These are phyloP conservation scores for Neotragus moschatus DNA, from an alignment of 2,113 vertebrate genomes.

Conservation along the genomic window DNA sequence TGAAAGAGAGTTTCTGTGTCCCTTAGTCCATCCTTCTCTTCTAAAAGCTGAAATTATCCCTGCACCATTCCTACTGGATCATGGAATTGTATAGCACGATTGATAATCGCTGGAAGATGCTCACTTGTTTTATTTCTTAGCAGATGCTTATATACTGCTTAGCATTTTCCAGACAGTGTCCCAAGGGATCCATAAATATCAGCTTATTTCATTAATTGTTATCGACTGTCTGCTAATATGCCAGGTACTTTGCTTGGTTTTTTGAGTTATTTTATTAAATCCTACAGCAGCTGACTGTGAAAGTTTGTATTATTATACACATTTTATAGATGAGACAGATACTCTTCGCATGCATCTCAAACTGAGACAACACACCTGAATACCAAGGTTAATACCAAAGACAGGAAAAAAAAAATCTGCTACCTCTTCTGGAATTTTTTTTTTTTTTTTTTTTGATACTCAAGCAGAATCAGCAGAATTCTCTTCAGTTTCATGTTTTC, in stretches of 20 bases:
- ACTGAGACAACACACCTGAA: background rate
- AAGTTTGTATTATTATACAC: background rate
- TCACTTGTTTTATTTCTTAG: background rate
- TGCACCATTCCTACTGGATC: background rate
- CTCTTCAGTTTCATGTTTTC: background rate
- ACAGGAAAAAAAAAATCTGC: background rate
- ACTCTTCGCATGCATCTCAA: background rate
- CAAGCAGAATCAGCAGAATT: background rate
- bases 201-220: background rate
- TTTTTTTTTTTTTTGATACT: background rate
- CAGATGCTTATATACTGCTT: background rate
- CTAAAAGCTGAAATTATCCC: background rate
- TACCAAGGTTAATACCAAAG: background rate
- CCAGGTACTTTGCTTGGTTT: background rate
- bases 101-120: background rate
- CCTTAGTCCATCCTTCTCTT: background rate
- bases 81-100: background rate
- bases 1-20: background rate
- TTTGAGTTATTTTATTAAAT: background rate
- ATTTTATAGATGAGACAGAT: background rate
- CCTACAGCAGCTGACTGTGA: background rate
- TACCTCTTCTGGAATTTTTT: background rate
- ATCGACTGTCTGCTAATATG: background rate
- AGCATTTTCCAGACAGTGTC: background rate
- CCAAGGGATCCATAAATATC: background rate